A percentile compares a stretch with the other conserved stretches of the same genome.
These are phyloP conservation scores for Acropternis orthonyx DNA, from an alignment of 2,797 vertebrate species.

Conservation along the genomic window DNA sequence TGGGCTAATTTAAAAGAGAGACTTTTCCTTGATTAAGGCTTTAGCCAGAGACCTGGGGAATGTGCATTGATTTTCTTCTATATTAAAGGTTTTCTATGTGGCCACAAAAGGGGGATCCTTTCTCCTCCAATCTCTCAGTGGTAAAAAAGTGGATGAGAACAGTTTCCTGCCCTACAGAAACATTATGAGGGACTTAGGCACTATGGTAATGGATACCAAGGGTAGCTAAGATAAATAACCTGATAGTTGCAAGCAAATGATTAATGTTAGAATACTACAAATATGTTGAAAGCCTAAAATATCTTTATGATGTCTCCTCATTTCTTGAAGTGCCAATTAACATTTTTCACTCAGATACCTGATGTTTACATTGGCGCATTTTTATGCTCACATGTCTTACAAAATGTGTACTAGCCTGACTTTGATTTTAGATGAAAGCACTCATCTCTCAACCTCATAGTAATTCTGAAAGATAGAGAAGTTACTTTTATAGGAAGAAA, in stretches of 20 bases:
- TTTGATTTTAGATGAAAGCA: slow-evolving; percentile 58
- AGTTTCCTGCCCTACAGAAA: not conserved
- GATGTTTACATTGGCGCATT: slow-evolving; percentile 58
- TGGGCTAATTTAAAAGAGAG: not conserved
- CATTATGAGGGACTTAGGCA: slow-evolving; percentile 17
- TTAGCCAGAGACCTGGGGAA: not conserved
- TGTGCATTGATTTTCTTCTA: not conserved
- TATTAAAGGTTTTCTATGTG: not conserved
- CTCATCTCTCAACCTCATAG: not conserved
- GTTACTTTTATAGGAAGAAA: slow-evolving; percentile 33
- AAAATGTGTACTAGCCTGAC: slow-evolving; percentile 38
- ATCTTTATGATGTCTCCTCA: slow-evolving; percentile 46
- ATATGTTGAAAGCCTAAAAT: slow-evolving; percentile 54
- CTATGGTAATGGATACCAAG: slow-evolving; percentile 35
- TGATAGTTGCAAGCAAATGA: slow-evolving; percentile 41
- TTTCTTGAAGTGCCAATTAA: slow-evolving; percentile 66
- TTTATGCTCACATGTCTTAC: slow-evolving; percentile 44
- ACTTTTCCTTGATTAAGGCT: not conserved
- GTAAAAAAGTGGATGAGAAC: slow-evolving; percentile 8
- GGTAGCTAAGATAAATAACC: slow-evolving; percentile 67
- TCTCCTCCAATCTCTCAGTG: not conserved
- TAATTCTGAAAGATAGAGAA: slow-evolving; percentile 54
- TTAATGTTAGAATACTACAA: slow-evolving; percentile 55
- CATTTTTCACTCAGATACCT: slow-evolving; percentile 71
- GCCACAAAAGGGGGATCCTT: not conserved